Percentiles rank a stretch among this genome's conserved stretches.
These are phyloP conservation scores for Bufo gargarizans DNA, from an alignment of 2,113 vertebrate genomes.

Conservation along the genomic window DNA sequence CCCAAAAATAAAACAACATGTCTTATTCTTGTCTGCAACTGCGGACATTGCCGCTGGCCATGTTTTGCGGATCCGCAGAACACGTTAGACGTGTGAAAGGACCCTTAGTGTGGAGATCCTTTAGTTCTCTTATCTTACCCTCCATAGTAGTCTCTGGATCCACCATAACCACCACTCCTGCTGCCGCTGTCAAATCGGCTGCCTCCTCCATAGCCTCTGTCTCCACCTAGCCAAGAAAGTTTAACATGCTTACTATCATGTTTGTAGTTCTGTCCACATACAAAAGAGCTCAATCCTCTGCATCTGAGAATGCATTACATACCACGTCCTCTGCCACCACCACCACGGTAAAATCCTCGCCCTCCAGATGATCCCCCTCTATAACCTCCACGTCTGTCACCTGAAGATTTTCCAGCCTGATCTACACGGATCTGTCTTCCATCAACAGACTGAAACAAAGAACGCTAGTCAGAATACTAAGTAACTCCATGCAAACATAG, in stretches of 20 bases:
- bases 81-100: too few relatives aligned
- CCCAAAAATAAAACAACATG: too few relatives aligned
- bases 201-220: conserved; percentile 79
- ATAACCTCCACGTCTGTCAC: conserved; percentile 81
- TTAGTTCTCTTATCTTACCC: conserved; percentile 61
- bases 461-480: too few relatives aligned
- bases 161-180: conserved; percentile 69
- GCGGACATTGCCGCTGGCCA: too few relatives aligned
- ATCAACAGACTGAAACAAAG: conserved; percentile 81
- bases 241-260: too few relatives aligned
- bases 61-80: too few relatives aligned
- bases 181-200: conserved; percentile 79
- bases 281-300: too few relatives aligned
- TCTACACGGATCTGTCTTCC: conserved; percentile 93
- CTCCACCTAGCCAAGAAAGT: conserved; percentile 66
- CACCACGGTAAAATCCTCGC: conserved; percentile 80
- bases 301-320: conserved; percentile 61
- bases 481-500: too few relatives aligned
- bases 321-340: conserved; percentile 80
- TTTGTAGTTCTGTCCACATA: too few relatives aligned
- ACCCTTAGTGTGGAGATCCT: too few relatives aligned
- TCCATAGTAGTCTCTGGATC: conserved; percentile 81
- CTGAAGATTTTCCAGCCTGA: conserved; percentile 89
- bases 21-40: too few relatives aligned
- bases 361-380: conserved; percentile 74